These are phyloP conservation scores for Drosophila engyochracea DNA, from an alignment of 2,888 invertebrate species.

Conservation along the genomic window DNA sequence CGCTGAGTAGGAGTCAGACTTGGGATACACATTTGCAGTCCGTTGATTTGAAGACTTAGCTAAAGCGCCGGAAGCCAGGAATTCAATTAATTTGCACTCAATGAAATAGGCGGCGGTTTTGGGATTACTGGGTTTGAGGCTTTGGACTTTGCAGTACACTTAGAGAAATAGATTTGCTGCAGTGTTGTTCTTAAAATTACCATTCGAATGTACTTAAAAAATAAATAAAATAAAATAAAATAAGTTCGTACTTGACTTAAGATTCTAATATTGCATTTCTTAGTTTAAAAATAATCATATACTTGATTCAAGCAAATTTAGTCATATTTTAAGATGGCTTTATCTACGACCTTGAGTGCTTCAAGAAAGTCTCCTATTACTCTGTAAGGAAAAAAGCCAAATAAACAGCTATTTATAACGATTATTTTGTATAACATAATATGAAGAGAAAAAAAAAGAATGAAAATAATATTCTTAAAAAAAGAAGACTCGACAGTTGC, in stretches of 20 bases:
- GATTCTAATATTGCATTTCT: too few relatives aligned
- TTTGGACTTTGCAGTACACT: neutral
- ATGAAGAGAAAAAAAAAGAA: neutral
- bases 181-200: neutral
- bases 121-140: neutral
- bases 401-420: neutral
- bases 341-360: neutral
- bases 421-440: neutral
- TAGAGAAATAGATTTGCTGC: neutral
- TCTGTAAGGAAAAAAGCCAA: neutral
- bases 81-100: constrained; percentile 69
- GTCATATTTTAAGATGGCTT: neutral
- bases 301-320: neutral
- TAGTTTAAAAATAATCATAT: rapidly evolving
- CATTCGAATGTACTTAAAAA: neutral
- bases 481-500: constrained; percentile 34
- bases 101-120: constrained; percentile 41
- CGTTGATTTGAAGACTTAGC: constrained; percentile 31
- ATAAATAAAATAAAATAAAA: neutral
- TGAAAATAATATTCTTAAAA: neutral
- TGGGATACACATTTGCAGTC: constrained; percentile 17
- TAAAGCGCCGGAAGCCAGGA: constrained; percentile 51
- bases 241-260: neutral
- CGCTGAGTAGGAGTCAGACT: neutral
- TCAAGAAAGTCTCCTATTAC: neutral